Conservation (phyloP, 2,797 vertebrate species). For the Cyclura pinguis region DNA sequence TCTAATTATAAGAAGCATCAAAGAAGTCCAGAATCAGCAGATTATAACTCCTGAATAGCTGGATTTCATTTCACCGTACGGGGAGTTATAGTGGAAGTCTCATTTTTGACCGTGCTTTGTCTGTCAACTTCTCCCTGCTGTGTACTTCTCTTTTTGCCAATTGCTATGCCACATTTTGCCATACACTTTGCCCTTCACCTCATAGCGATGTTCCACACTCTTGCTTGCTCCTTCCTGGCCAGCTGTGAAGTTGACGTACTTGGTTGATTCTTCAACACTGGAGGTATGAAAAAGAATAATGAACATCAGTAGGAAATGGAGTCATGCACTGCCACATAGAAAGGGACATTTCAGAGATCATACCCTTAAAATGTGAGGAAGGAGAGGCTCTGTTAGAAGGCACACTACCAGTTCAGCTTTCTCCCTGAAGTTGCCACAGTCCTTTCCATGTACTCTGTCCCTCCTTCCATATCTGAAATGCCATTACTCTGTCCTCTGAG, state of each 20-base stretch:
- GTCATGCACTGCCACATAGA: not conserved
- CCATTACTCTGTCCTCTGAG: too few species aligned
- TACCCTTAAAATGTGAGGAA: too few species aligned
- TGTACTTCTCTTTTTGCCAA: not conserved
- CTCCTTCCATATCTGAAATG: too few species aligned
- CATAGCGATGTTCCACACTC: slow-evolving; percentile 20
- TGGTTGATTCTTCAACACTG: slow-evolving; percentile 28
- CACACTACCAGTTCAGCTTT: not conserved
- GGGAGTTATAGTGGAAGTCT: too few species aligned
- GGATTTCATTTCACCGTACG: not conserved
- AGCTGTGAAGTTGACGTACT: slow-evolving; percentile 32
- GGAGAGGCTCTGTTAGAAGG: not conserved
- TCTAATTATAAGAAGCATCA: not conserved
- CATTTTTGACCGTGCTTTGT: not conserved
- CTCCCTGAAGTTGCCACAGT: not conserved
- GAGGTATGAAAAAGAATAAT: not conserved
- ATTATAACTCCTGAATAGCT: not conserved
- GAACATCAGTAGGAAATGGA: not conserved
- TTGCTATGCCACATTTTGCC: not conserved
- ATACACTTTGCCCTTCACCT: slow-evolving; percentile 24
- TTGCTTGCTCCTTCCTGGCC: not conserved
- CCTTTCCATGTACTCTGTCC: too few species aligned
- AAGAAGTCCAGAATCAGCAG: not conserved
- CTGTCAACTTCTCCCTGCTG: not conserved
- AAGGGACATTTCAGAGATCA: not conserved